Evolutionary conservation across 2,113 vertebrate species (phyloP), one percentile per base, ranked within the genome.

Genomic region (Varanus salvator): DNA sequence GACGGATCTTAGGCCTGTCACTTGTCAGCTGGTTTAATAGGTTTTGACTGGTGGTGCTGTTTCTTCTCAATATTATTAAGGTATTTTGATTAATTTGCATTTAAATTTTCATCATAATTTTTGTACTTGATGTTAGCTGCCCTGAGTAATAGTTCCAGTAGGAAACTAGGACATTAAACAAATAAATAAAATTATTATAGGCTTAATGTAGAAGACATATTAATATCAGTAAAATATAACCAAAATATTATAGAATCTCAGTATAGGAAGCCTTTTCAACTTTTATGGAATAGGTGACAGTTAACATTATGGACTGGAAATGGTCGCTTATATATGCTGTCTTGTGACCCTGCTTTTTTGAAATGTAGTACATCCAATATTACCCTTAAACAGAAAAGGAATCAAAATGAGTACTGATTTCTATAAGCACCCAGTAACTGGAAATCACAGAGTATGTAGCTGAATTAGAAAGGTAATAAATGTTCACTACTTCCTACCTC

Each of bases 401-500:
- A 74, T 0, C 0, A 34, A 91, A 81, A 38, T 19, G 1, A 5
- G 4, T 8, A 71, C n/a, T 86, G 1, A 34, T 89, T 87, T 81
- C 44, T 9, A 9, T 72, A 77, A 91, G 50, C 91, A 90, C 90
- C 48, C 88, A 69, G 84, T 44, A 14, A 86, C 23, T 84, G 34
- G 77, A 31, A 77, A 66, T 29, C 60, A 75, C 1, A 90, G 72
- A 80, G 85, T 86, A 80, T 8, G 81, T 44, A 88, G 80, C 52
- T 88, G 78, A 85, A 78, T 71, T n/a, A 71, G 75, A 84, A 77
- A 44, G 8, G 12, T 77, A 85, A 78, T 54, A 31, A 78, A 71
- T 54, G 25, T 71, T 87, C 87, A 29, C 72, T 80, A 80, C 88
- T 92, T 93, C 90, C 52, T 91, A 80, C 17, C 92, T 93, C 90